Percentiles rank a stretch among this genome's conserved stretches.
Evolutionary conservation across 2,113 vertebrate genomes (phyloP).

Genomic region (Varanus komodoensis): DNA sequence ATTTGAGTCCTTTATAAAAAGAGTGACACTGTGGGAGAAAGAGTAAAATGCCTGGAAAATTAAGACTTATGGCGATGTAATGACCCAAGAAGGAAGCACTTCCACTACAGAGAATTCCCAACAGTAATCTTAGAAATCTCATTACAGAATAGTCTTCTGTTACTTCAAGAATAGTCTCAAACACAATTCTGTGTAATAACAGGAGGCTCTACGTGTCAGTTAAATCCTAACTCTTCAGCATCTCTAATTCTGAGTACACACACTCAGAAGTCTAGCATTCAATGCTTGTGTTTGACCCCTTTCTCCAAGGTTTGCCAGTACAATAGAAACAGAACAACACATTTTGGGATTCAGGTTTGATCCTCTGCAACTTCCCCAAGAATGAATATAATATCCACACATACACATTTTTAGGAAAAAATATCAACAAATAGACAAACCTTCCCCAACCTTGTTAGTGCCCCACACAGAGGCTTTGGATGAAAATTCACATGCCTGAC

Average conservation of each 20-base stretch:
- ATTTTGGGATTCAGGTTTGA: conserved; percentile 1
- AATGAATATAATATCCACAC: no score
- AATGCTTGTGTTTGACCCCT: conserved; percentile 56
- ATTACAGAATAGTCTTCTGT: conserved; percentile 68
- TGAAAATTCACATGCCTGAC: not conserved
- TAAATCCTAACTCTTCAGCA: conserved; percentile 44
- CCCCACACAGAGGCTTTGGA: no score
- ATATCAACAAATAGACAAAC: no score
- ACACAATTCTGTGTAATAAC: conserved; percentile 63
- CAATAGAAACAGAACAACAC: conserved; percentile 63
- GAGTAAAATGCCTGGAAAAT: conserved; percentile 73
- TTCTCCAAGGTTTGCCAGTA: conserved; percentile 61
- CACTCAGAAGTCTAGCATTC: conserved; percentile 38
- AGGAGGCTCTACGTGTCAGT: conserved; percentile 52
- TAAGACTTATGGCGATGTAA: conserved; percentile 72
- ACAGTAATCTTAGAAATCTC: conserved; percentile 73
- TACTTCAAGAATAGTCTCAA: conserved; percentile 67
- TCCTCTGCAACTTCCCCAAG: no score
- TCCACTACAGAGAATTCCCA: conserved; percentile 69
- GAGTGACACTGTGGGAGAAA: conserved; percentile 61
- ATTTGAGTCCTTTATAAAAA: conserved; percentile 62
- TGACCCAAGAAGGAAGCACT: conserved; percentile 70
- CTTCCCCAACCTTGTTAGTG: not conserved
- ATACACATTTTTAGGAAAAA: no score
- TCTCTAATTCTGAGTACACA: conserved; percentile 51